phyloP scores from a whole-genome alignment of 2,888 invertebrate species.

The Thecophora atra region DNA sequence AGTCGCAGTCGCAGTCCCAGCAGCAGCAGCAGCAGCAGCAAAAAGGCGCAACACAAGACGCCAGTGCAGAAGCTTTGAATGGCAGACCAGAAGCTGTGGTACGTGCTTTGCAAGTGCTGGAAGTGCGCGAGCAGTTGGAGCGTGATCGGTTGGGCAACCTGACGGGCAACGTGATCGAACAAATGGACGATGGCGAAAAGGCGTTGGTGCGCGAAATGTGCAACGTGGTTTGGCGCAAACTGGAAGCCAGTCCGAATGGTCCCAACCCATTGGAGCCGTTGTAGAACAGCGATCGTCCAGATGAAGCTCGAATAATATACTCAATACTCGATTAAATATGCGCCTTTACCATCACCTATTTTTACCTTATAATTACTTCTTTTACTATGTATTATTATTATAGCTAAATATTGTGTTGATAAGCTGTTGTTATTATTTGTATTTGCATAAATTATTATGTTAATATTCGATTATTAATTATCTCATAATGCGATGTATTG shows the following conservation, averaged over 20 bases:
- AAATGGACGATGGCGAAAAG: slow-evolving; percentile 87
- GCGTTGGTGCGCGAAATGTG: slow-evolving; percentile 95
- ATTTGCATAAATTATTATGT: too few relatives aligned
- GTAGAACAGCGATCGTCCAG: slow-evolving; percentile 45
- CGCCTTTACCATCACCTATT: too few relatives aligned
- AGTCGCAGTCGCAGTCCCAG: slow-evolving; percentile 41
- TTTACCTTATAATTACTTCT: too few relatives aligned
- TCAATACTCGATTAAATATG: not conserved
- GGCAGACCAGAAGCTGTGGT: slow-evolving; percentile 91
- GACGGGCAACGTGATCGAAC: slow-evolving; percentile 65
- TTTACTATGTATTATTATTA: too few relatives aligned
- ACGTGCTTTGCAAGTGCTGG: slow-evolving; percentile 89
- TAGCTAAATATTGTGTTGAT: too few relatives aligned
- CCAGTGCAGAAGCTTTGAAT: slow-evolving; percentile 65
- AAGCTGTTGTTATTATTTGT: too few relatives aligned
- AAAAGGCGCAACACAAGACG: slow-evolving; percentile 43
- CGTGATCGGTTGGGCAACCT: slow-evolving; percentile 71
- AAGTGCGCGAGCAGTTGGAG: slow-evolving; percentile 88
- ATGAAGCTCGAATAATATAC: not conserved
- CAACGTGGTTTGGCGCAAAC: slow-evolving; percentile 92
- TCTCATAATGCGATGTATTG: not conserved
- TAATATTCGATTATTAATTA: slow-evolving; percentile 8
- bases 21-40: slow-evolving; percentile 40
- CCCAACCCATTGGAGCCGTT: slow-evolving; percentile 57
- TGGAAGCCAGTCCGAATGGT: slow-evolving; percentile 81